Percentiles rank a stretch among this genome's conserved stretches.
Evolutionary conservation across 2,797 vertebrate genomes (phyloP).

Genomic region (Eurystomus glaucurus): DNA sequence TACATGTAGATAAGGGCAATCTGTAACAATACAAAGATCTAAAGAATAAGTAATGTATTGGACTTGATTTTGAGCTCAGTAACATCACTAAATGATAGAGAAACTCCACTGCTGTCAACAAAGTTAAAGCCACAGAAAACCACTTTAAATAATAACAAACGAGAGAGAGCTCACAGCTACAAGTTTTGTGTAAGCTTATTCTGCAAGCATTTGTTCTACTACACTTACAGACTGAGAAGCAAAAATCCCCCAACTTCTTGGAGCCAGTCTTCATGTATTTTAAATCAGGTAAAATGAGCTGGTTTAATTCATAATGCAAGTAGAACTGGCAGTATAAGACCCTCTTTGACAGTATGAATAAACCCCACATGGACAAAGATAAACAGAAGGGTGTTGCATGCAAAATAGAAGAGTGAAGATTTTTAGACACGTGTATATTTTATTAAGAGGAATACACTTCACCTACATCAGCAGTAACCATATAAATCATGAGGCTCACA

Average conservation of each 20-base stretch:
- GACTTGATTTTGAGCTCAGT: not conserved
- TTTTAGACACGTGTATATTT: slow-evolving; percentile 37
- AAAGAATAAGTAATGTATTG: not conserved
- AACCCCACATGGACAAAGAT: not conserved
- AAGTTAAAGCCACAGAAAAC: not conserved
- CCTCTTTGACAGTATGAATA: slow-evolving; percentile 32
- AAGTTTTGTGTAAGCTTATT: not conserved
- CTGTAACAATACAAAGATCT: not conserved
- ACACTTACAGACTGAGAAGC: not conserved
- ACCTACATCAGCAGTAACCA: not conserved
- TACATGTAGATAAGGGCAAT: not conserved
- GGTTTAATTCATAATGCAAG: slow-evolving; percentile 12
- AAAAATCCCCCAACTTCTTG: not conserved
- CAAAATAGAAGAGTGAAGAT: slow-evolving; percentile 28
- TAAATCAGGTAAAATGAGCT: slow-evolving; percentile 15
- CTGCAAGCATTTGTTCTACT: not conserved
- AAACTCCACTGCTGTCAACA: not conserved
- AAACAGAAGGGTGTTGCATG: slow-evolving; percentile 43
- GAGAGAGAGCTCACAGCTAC: not conserved
- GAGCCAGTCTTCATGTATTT: not conserved
- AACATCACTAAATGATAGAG: not conserved
- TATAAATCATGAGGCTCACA: slow-evolving; percentile 30
- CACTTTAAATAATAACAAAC: not conserved
- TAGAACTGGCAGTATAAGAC: not conserved
- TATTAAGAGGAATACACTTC: slow-evolving; percentile 51